Conservation (phyloP, 2,113 vertebrate species). For the Coracopsis vasa region DNA sequence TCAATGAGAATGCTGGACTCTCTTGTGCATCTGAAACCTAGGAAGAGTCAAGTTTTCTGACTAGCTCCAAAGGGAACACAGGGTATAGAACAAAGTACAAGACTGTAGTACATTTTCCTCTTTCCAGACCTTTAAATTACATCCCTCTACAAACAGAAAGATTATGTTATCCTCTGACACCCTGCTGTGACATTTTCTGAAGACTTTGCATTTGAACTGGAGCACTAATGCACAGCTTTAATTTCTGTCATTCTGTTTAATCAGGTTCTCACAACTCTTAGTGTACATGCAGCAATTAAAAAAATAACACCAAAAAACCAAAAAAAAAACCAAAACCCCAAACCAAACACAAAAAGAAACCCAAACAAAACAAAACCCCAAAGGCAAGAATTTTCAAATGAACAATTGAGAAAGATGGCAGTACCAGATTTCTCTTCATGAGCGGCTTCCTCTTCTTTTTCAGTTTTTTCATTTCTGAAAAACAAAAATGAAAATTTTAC, state of each 20-base stretch:
- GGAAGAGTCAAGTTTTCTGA: background rate
- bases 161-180: background rate
- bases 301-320: background rate
- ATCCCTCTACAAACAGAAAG: background rate
- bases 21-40: background rate
- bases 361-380: background rate
- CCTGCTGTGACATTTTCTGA: background rate
- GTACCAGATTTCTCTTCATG: conserved; percentile 72
- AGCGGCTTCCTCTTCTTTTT: conserved; percentile 42
- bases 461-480: conserved; percentile 12
- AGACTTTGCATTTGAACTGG: background rate
- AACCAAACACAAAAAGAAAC: background rate
- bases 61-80: background rate
- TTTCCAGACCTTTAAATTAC: background rate
- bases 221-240: background rate
- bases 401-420: background rate
- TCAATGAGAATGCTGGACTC: background rate
- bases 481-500: background rate
- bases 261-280: background rate
- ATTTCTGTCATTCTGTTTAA: background rate
- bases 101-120: background rate
- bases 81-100: background rate
- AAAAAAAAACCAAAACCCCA: background rate
- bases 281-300: background rate
- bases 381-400: background rate